Conservation (phyloP, 2,113 vertebrate genomes). For the cattle (Bos taurus) region DNA sequence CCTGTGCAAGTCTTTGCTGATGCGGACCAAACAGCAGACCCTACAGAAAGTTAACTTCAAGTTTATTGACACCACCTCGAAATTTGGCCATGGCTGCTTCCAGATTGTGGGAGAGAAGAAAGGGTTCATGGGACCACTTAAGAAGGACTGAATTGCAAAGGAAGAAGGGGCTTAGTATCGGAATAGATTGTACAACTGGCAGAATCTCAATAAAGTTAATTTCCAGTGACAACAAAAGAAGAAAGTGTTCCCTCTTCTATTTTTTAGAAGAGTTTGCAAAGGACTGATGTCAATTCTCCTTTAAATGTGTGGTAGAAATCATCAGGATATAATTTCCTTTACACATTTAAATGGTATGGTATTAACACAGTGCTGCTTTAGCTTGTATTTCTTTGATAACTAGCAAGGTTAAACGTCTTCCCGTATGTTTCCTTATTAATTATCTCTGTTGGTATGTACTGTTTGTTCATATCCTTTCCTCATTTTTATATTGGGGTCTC, state of each 20-base stretch:
- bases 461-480: slow-evolving; percentile 40
- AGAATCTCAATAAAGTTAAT: background rate
- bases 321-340: slow-evolving; percentile 40
- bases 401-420: slow-evolving; percentile 59
- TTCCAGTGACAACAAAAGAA: background rate
- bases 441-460: slow-evolving; percentile 33
- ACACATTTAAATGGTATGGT: slow-evolving; percentile 1
- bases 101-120: slow-evolving; percentile 98
- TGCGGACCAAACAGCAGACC: slow-evolving; percentile 91
- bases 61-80: slow-evolving; percentile 98
- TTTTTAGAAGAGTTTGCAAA: background rate
- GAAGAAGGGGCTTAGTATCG: slow-evolving; percentile 87
- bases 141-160: slow-evolving; percentile 94
- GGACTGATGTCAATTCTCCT: background rate
- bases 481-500: slow-evolving; percentile 52
- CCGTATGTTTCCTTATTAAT: slow-evolving; percentile 61
- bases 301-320: slow-evolving; percentile 22
- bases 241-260: background rate
- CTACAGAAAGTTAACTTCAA: slow-evolving; percentile 95
- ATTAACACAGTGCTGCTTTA: slow-evolving; percentile 43
- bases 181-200: background rate
- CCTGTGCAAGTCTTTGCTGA: slow-evolving; percentile 91
- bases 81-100: slow-evolving; percentile 98
- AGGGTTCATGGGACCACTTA: slow-evolving; percentile 97
- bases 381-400: slow-evolving; percentile 28